Evolutionary conservation across 2,797 vertebrate genomes (phyloP), one percentile per base, ranked within the genome.

Genomic region (Alectoris magna): DNA sequence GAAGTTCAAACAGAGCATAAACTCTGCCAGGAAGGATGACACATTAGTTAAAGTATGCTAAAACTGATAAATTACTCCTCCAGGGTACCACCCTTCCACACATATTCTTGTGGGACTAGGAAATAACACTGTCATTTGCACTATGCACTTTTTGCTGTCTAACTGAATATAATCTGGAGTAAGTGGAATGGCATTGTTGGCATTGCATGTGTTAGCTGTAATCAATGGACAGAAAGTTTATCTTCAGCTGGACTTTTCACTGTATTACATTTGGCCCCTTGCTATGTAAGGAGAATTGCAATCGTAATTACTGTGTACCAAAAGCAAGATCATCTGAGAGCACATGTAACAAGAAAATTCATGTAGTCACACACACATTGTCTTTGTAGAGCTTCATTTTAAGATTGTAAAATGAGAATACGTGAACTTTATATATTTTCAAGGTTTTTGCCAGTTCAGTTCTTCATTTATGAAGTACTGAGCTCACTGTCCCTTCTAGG

Each of bases 101-200:
- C 26, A 3, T 74, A 27, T 60, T 92, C 72, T 78, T 55, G 62
- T 85, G 92, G 82, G 84, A 55, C 21, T 77, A 76, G 68, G 69
- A 90, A 93, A 80, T 36, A 86, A 27, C 62, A 77, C 83, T 92
- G 80, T 94, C 78, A 73, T 75, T 96, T 94, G 96, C 96, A 97
- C 92, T 94, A 59, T 19, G 96, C 95, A 95, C 95, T 97, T 96
- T 91, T 90, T 94, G 66, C 91, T 91, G 60, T 88, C 87, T 90
- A 43, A 84, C 46, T 73, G 70, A 74, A 77, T 74, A 88, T 69
- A 80, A 79, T 83, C 74, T 75, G 26, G 69, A 76, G 34, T 64
- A 91, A 56, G 36, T 84, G 59, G 59, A 94, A 84, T 55, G 19
- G 22, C 34, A 31, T 60, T 26, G 14, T 36, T 55, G 70, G 46